phyloP scores from a whole-genome alignment of 64 coral and sea anemone genomes.

The Acropora tenuis region DNA sequence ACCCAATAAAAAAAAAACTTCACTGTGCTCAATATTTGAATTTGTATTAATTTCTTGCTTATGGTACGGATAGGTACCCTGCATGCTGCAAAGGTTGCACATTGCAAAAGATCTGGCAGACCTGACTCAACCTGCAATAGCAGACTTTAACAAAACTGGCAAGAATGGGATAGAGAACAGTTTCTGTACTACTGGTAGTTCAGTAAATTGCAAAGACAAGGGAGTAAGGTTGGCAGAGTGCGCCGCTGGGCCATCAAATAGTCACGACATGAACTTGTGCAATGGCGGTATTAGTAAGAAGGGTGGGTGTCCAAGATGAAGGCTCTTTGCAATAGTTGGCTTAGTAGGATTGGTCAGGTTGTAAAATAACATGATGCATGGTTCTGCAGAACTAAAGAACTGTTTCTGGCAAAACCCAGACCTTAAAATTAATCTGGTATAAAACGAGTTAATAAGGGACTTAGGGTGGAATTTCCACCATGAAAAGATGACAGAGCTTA shows the following conservation, averaged over 20 bases:
- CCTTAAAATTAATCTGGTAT: too few species aligned
- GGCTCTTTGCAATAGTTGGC: too few species aligned
- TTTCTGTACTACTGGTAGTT: neutral
- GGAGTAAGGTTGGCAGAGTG: constrained; percentile 19
- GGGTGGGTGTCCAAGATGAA: constrained; percentile 33
- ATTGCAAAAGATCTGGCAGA: constrained; percentile 82
- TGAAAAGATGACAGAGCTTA: too few species aligned
- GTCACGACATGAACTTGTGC: neutral
- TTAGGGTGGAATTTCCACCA: too few species aligned
- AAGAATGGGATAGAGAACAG: constrained; percentile 40
- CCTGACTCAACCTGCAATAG: constrained; percentile 82
- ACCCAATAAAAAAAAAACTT: too few species aligned
- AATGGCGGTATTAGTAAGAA: constrained; percentile 15
- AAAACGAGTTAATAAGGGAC: too few species aligned
- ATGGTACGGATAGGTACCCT: constrained; percentile 59
- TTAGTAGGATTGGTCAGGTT: too few species aligned
- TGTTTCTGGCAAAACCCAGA: too few species aligned
- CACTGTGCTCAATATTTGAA: neutral
- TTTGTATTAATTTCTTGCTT: neutral
- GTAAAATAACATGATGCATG: too few species aligned
- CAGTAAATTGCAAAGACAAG: constrained; percentile 26
- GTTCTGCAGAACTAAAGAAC: too few species aligned
- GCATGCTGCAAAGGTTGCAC: constrained; percentile 74
- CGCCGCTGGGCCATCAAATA: neutral
- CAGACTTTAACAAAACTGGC: constrained; percentile 54